Evolutionary conservation across 2,888 invertebrate genomes (phyloP), one percentile per base, ranked within the genome.

Genomic region (Dynastes tityus): DNA sequence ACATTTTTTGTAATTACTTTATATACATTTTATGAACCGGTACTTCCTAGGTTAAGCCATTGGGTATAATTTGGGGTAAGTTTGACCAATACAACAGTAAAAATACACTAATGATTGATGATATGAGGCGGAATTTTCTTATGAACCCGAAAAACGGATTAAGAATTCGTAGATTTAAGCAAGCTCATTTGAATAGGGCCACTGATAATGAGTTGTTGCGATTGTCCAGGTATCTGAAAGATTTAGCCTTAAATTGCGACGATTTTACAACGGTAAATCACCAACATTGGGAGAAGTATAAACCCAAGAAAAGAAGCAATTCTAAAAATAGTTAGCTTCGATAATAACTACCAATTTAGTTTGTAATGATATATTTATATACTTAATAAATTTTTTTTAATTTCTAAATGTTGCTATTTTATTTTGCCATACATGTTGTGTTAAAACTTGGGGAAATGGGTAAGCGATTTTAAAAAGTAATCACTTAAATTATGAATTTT

Each of bases 41-140:
- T 51, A 6, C 4, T 68, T 83, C 81, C 78, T 89, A 95, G 95
- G 95, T 96, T 0, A 98, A 98, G 90, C 98, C 98, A 0, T 89
- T 99, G 78, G 98, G 97, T 5, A 96, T 99, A 0, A 97, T 99
- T 81, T 99, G 98, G 98, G 98, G 98, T 13, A 96, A 97, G 86
- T 98, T 94, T 86, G 92, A 94, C 0, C 96, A 98, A 86, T 98
- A 96, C 89, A 94, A 92, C 68, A 90, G 95, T 0, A 95, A 95
- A 86, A 99, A 99, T 88, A 98, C 98, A 0, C 97, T 99, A 81
- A 99, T 99, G 98, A 96, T 99, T 85, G 98, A 99, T 86, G 98
- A 99, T 85, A 95, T 98, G 55, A 91, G 98, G 76, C 91, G 98
- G 83, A 99, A 99, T 89, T 99, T 99, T 86, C 92, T 98, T 55